Evolutionary conservation across 2,113 vertebrate species (phyloP), one percentile per base, ranked within the genome.

Genomic region (Carassius auratus): DNA sequence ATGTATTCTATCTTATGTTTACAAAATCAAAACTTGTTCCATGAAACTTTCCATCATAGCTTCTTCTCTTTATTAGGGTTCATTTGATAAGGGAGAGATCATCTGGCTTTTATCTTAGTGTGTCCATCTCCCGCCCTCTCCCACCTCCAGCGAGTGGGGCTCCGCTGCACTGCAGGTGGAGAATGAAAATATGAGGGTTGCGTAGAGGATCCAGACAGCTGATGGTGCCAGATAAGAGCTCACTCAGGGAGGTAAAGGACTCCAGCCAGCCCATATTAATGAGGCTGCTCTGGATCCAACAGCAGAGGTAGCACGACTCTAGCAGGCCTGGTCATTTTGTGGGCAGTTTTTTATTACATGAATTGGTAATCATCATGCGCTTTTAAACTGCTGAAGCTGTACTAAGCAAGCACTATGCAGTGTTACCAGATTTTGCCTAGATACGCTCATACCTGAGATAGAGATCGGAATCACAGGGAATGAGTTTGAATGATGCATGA

Each of bases 201-300:
- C 89, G 89, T 83, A 85, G 90, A 91, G 87, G 85, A 90, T 92
- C 90, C 93, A 93, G 94, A 94, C 92, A 90, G 86, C 89, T 88
- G 94, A 95, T 95, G 93, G 92, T 94, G 94, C 93, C 94, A 93
- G 93, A 95, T 95, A 95, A 94, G 91, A 89, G 88, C 78, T 57
- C 89, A 88, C 84, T 90, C 91, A 91, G 90, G 91, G 88, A 88
- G 93, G 90, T 91, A 89, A 87, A 90, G 89, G 74, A 87, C 76
- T 79, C n/a, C 23, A 83, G 84, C 85, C 84, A 81, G 85, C 76
- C 85, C 81, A 83, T 86, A 85, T 87, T 90, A 88, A 90, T 77
- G 68, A 66, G 59, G 81, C 87, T 71, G 81, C 85, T 71, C 71
- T 76, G 52, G 36, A 81, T 80, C 59, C 50, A 73, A 82, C 48